phyloP scores from a whole-genome alignment of 2,113 vertebrate species.

The Xenopus borealis region DNA sequence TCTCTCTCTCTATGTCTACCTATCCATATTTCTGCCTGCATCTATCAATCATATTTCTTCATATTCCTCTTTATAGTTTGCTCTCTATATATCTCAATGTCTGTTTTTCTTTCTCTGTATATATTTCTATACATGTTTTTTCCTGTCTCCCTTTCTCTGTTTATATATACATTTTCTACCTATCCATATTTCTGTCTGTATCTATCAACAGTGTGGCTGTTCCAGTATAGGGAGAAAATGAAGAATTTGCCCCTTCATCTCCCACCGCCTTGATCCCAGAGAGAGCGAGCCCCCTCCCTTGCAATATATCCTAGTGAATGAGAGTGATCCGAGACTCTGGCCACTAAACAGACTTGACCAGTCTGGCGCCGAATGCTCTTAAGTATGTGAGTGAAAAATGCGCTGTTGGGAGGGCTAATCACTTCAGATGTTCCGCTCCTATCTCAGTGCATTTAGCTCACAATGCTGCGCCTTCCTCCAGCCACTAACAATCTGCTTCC shows the following conservation, averaged over 20 bases:
- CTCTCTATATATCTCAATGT: no score
- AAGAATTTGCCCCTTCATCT: not conserved
- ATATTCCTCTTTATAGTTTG: no score
- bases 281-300: slow-evolving; percentile 47
- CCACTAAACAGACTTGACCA: slow-evolving; percentile 60
- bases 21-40: no score
- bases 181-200: no score
- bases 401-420: slow-evolving; percentile 65
- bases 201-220: no score
- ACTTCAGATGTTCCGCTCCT: slow-evolving; percentile 67
- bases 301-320: slow-evolving; percentile 48
- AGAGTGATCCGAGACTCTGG: slow-evolving; percentile 58
- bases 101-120: no score
- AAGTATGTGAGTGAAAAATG: slow-evolving; percentile 70
- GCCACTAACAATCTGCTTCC: slow-evolving; percentile 27
- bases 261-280: not conserved
- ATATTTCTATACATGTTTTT: no score
- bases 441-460: slow-evolving; percentile 49
- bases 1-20: not conserved
- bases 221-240: not conserved
- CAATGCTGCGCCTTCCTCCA: slow-evolving; percentile 36
- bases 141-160: no score
- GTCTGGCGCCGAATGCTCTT: slow-evolving; percentile 71
- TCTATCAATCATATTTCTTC: no score
- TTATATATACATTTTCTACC: no score